Evolutionary conservation across 2,888 invertebrate species (phyloP).

Genomic region (Macrophya annulata): DNA sequence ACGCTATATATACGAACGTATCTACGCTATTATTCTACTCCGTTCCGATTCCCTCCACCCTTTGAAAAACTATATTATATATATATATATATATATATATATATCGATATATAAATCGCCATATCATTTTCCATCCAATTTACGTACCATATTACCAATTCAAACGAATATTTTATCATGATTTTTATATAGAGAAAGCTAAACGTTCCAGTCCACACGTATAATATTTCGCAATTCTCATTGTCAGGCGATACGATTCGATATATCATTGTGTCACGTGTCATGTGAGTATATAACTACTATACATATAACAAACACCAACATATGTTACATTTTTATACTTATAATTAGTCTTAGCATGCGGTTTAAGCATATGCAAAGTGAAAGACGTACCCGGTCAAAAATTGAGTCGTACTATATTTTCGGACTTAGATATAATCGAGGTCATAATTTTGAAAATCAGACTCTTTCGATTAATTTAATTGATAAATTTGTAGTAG

Average conservation of each 20-base stretch:
- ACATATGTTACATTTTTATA: not conserved
- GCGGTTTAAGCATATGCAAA: not conserved
- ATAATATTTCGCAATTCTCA: constrained; percentile 41
- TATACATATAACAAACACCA: not conserved
- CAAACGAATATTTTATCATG: not conserved
- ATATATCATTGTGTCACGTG: constrained; percentile 19
- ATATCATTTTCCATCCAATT: constrained; percentile 13
- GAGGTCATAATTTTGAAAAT: not conserved
- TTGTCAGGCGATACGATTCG: constrained; percentile 39
- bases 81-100: too few relatives aligned
- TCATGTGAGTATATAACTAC: not conserved
- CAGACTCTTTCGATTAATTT: not conserved
- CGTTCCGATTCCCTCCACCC: too few relatives aligned
- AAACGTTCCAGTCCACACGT: not conserved
- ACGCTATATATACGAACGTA: not conserved
- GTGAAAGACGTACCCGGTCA: not conserved
- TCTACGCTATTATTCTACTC: not conserved
- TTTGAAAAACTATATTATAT: not conserved
- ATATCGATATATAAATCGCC: constrained; percentile 21
- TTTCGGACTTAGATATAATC: not conserved
- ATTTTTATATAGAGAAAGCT: constrained; percentile 41
- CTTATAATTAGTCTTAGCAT: not conserved
- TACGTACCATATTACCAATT: not conserved
- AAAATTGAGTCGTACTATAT: not conserved
- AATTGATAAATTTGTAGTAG: too few relatives aligned